phyloP scores from a whole-genome alignment of 2,113 vertebrate species.

The Alligator sinensis region DNA sequence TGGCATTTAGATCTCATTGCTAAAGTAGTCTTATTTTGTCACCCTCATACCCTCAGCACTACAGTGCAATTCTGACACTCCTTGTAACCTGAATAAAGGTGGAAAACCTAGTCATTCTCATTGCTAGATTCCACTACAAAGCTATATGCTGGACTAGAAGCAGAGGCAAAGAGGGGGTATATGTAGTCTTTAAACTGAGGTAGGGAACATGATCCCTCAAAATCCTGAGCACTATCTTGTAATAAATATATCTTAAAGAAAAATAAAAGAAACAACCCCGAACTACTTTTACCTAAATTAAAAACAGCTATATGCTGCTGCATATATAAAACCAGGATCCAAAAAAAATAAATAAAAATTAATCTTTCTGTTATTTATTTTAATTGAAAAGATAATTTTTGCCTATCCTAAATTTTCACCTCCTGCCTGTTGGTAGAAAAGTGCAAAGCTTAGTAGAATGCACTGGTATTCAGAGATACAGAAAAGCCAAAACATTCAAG shows the following conservation, averaged over 20 bases:
- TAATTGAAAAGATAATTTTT: not conserved
- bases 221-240: not conserved
- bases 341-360: not conserved
- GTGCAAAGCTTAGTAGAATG: not conserved
- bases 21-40: not conserved
- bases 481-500: not conserved
- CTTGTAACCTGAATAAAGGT: not conserved
- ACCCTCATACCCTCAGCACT: accelerated
- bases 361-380: not conserved
- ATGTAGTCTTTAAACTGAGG: not conserved
- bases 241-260: not conserved
- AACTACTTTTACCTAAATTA: not conserved
- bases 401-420: not conserved
- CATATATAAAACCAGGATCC: not conserved
- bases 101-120: not conserved
- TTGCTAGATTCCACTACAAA: not conserved
- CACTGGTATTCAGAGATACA: not conserved
- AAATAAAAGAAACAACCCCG: not conserved
- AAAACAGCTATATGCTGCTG: not conserved
- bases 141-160: not conserved
- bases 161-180: not conserved
- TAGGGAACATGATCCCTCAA: not conserved
- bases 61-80: not conserved
- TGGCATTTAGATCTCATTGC: not conserved
- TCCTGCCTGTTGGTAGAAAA: not conserved